Evolutionary conservation across 2,113 vertebrate species (phyloP).

Genomic region (Leptobrachium ailaonicum): DNA sequence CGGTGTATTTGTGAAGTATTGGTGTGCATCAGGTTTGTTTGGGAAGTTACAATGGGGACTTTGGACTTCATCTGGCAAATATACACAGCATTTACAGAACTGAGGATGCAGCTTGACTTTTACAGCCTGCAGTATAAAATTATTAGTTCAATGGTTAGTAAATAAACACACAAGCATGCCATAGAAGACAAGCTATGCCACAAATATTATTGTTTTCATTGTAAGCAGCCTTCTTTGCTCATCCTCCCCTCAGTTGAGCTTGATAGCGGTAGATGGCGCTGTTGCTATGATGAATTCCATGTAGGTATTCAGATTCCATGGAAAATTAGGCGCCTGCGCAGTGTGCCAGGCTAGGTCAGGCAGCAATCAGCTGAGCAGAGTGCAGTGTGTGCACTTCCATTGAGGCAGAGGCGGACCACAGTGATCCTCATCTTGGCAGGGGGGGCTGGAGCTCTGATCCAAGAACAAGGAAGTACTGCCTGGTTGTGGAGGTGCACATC

Average conservation of each 20-base stretch:
- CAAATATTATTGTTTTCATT: too few species aligned
- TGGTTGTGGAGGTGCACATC: background rate
- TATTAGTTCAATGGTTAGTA: too few species aligned
- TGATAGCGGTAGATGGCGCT: conserved; percentile 8
- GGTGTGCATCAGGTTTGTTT: too few species aligned
- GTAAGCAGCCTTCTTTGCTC: background rate
- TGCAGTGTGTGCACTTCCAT: conserved; percentile 24
- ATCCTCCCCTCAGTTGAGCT: background rate
- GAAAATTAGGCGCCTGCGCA: conserved; percentile 11
- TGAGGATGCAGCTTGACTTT: too few species aligned
- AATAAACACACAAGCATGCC: too few species aligned
- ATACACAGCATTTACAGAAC: too few species aligned
- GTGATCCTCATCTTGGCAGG: background rate
- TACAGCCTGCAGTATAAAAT: too few species aligned
- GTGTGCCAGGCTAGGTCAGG: conserved; percentile 14
- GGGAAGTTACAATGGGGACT: too few species aligned
- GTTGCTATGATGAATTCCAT: background rate
- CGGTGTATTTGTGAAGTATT: too few species aligned
- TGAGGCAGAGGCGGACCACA: conserved; percentile 20
- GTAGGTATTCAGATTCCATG: background rate
- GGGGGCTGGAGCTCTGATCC: background rate
- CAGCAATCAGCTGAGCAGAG: conserved; percentile 40
- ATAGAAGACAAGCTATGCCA: too few species aligned
- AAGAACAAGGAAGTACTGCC: background rate
- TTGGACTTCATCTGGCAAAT: too few species aligned